Conservation (phyloP, 2,113 vertebrate species). For the Petrocephalus zakoni region DNA sequence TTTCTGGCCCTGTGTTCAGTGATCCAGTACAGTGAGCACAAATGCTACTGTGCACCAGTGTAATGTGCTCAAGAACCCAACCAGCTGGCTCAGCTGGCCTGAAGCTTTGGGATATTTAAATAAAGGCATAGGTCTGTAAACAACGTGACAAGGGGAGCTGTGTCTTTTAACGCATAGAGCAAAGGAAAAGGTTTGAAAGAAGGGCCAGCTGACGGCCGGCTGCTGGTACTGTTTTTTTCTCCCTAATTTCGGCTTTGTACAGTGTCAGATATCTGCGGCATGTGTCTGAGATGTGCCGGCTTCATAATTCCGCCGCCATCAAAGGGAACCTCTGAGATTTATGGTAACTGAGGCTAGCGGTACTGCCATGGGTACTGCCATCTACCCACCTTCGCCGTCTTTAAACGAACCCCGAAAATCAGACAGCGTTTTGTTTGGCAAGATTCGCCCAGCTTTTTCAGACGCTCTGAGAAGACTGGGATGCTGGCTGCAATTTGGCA, state of each 20-base stretch:
- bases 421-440: not conserved
- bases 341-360: constrained; percentile 30
- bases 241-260: not conserved
- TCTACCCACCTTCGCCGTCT: constrained; percentile 7
- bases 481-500: not conserved
- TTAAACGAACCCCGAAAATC: not conserved
- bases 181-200: not conserved
- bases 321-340: constrained; percentile 35
- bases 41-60: constrained; percentile 52
- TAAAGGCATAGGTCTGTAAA: constrained; percentile 18
- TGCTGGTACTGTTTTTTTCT: not conserved
- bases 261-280: not conserved
- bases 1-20: constrained; percentile 48
- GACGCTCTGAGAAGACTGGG: not conserved
- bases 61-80: constrained; percentile 38
- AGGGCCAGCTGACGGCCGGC: not conserved
- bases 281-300: constrained; percentile 15
- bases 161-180: not conserved
- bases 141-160: constrained; percentile 2
- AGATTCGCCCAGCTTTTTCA: not conserved
- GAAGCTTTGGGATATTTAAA: constrained; percentile 22
- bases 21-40: constrained; percentile 57
- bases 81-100: constrained; percentile 21
- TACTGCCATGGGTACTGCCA: constrained; percentile 9
- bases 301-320: constrained; percentile 30